phyloP scores from a whole-genome alignment of 2,888 invertebrate species.

The Torymus auratus region DNA sequence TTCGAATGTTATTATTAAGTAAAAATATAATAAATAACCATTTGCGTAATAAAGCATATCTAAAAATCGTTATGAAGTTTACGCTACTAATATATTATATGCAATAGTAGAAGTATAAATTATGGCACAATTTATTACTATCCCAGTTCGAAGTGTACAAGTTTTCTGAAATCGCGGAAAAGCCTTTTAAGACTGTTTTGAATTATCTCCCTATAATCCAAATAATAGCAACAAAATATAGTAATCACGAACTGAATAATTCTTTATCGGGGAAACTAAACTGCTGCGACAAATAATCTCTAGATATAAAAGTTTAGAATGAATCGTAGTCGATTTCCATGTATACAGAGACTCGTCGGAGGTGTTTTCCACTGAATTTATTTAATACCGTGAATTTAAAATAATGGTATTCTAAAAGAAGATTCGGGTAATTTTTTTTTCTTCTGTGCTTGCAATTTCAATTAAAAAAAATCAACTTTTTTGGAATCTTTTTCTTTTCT shows the following conservation, averaged over 20 bases:
- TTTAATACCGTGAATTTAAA: too few relatives aligned
- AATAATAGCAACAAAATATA: slow-evolving; percentile 55
- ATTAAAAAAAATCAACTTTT: too few relatives aligned
- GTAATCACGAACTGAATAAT: slow-evolving; percentile 56
- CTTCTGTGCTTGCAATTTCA: too few relatives aligned
- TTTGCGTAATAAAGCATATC: background rate
- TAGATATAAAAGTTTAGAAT: slow-evolving; percentile 60
- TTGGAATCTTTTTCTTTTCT: too few relatives aligned
- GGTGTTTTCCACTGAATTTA: slow-evolving; percentile 15
- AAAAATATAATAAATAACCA: slow-evolving; percentile 16
- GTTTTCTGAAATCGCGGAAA: slow-evolving; percentile 32
- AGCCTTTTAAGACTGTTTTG: slow-evolving; percentile 45
- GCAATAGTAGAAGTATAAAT: background rate
- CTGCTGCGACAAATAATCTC: slow-evolving; percentile 63
- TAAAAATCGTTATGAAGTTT: background rate
- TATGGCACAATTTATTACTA: slow-evolving; percentile 20
- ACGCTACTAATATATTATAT: background rate
- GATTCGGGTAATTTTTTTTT: too few relatives aligned
- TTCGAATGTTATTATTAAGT: background rate
- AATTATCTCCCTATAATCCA: slow-evolving; percentile 47
- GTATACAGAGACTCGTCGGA: slow-evolving; percentile 60
- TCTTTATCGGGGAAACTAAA: slow-evolving; percentile 61
- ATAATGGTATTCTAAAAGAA: too few relatives aligned
- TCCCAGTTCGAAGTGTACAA: slow-evolving; percentile 26
- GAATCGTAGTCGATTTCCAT: slow-evolving; percentile 60